Evolutionary conservation across 2,888 invertebrate species (phyloP).

Genomic region (Morinoia aosen): DNA sequence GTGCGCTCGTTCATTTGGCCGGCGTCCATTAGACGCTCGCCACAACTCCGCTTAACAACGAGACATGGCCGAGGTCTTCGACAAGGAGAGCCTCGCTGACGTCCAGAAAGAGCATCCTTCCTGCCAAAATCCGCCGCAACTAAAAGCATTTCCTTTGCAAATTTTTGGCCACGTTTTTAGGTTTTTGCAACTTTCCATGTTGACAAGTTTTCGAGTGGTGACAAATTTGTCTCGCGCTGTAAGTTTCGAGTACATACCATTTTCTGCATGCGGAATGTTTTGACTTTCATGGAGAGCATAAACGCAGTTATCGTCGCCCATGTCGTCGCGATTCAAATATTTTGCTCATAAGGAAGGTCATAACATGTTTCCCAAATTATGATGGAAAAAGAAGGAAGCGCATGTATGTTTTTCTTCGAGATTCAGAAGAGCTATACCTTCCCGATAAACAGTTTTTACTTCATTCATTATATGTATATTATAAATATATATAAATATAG

Average conservation of each 20-base stretch:
- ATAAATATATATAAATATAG: too few relatives aligned
- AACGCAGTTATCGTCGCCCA: too few relatives aligned
- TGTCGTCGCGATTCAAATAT: too few relatives aligned
- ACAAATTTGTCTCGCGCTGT: background rate
- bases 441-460: too few relatives aligned
- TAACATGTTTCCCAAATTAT: too few relatives aligned
- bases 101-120: background rate
- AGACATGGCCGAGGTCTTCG: background rate
- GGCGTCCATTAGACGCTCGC: background rate
- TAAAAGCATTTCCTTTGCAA: background rate
- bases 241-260: background rate
- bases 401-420: too few relatives aligned
- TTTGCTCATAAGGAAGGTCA: too few relatives aligned
- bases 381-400: too few relatives aligned
- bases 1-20: background rate
- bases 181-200: background rate
- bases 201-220: background rate
- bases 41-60: background rate
- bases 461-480: too few relatives aligned
- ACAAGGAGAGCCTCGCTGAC: background rate
- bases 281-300: too few relatives aligned
- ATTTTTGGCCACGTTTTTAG: background rate
- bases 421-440: too few relatives aligned
- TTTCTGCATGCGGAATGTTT: background rate
- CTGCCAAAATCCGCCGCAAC: background rate